These are phyloP conservation scores for Diarsia mendica DNA, from an alignment of 2,888 invertebrate species.

Conservation along the genomic window DNA sequence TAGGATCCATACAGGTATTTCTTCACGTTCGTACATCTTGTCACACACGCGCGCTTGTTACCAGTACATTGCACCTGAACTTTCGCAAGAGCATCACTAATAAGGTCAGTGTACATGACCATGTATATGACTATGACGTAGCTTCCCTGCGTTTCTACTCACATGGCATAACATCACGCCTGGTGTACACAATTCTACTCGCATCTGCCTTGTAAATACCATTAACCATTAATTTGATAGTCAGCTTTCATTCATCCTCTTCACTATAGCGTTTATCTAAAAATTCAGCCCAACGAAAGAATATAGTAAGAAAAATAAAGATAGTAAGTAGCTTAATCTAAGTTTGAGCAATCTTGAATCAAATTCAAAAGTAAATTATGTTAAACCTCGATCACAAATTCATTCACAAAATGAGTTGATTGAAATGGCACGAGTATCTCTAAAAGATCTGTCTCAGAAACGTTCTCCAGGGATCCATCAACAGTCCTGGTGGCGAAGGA, in stretches of 20 bases:
- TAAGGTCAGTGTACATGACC: background rate
- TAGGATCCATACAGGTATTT: background rate
- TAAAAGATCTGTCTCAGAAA: slow-evolving; percentile 26
- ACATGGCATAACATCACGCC: too few species aligned
- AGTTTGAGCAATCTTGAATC: background rate
- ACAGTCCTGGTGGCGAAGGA: slow-evolving; percentile 26
- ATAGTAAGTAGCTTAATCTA: background rate
- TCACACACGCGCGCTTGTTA: background rate
- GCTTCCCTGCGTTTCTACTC: background rate
- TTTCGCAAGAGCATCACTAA: background rate
- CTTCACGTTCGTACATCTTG: background rate
- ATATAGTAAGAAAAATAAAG: background rate
- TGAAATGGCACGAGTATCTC: slow-evolving; percentile 37
- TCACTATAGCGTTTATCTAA: background rate
- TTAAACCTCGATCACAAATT: slow-evolving; percentile 16
- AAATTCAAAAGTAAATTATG: slow-evolving; percentile 2
- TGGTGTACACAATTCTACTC: too few species aligned
- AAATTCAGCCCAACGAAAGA: background rate
- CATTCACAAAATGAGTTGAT: slow-evolving; percentile 19
- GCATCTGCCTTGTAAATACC: background rate
- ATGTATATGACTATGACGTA: too few species aligned
- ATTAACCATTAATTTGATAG: background rate
- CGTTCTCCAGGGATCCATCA: slow-evolving; percentile 31
- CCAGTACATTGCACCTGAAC: background rate
- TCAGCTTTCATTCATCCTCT: background rate